These are phyloP conservation scores for Nymphalis polychloros DNA, from an alignment of 2,888 invertebrate genomes.

Conservation along the genomic window DNA sequence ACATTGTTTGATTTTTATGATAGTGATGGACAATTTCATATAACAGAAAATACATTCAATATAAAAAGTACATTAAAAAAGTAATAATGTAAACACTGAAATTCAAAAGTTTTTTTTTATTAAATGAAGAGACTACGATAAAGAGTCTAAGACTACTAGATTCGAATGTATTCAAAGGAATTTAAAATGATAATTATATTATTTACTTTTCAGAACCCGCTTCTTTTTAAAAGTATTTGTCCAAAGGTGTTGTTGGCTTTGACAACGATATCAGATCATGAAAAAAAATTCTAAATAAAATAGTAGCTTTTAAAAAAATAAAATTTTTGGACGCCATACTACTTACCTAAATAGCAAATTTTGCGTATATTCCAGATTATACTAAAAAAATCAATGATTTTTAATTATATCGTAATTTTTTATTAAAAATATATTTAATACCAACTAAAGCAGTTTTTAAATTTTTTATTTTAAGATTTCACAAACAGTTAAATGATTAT, in stretches of 20 bases:
- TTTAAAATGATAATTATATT: no score
- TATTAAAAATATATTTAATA: slow-evolving; percentile 18
- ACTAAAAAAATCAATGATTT: neutral
- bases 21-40: neutral
- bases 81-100: neutral
- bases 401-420: neutral
- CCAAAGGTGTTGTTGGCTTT: neutral
- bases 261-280: neutral
- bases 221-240: no score
- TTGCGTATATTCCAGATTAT: neutral
- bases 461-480: slow-evolving; percentile 2
- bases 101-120: neutral
- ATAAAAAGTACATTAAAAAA: no score
- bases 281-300: neutral
- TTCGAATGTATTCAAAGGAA: no score
- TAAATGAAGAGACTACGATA: no score
- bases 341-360: neutral
- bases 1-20: neutral
- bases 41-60: neutral
- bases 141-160: no score
- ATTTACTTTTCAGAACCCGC: no score
- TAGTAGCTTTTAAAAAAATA: slow-evolving; percentile 1
- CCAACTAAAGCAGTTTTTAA: slow-evolving; percentile 16
- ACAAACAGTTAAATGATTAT: slow-evolving; percentile 9
- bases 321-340: slow-evolving; percentile 12